phyloP scores from a whole-genome alignment of 2,113 vertebrate species.

The Diglossa brunneiventris region DNA sequence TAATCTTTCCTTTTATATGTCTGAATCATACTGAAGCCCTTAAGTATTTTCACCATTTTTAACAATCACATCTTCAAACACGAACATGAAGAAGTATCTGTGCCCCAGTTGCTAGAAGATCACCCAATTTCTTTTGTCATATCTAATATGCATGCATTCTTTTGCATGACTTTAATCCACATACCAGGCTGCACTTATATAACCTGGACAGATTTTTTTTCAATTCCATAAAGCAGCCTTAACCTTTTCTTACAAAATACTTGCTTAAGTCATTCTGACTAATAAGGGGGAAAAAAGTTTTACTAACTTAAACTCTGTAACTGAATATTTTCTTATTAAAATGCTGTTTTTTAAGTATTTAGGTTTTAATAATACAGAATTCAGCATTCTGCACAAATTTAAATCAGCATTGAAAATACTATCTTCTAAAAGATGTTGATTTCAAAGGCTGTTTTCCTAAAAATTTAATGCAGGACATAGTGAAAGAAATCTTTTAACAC shows the following conservation, averaged over 20 bases:
- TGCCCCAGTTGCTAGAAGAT: background rate
- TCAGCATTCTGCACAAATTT: background rate
- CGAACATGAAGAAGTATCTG: background rate
- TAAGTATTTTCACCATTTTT: background rate
- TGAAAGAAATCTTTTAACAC: background rate
- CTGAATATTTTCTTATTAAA: background rate
- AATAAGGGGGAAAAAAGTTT: background rate
- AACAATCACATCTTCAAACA: background rate
- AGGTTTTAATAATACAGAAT: background rate
- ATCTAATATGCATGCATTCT: background rate
- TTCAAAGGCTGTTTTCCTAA: background rate
- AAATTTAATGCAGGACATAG: background rate
- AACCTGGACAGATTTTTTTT: background rate
- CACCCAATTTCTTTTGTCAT: background rate
- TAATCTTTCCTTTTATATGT: background rate
- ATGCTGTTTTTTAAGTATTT: background rate
- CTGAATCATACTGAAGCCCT: background rate
- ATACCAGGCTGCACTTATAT: background rate
- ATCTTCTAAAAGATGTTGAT: background rate
- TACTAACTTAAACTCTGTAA: background rate
- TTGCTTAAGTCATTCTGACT: background rate
- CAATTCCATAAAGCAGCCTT: background rate
- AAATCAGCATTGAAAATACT: background rate
- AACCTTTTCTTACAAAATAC: background rate
- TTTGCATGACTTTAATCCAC: background rate